Percentiles rank a stretch among this genome's conserved stretches.
Evolutionary conservation across 2,888 invertebrate genomes (phyloP).

Genomic region (Aromia moschata): DNA sequence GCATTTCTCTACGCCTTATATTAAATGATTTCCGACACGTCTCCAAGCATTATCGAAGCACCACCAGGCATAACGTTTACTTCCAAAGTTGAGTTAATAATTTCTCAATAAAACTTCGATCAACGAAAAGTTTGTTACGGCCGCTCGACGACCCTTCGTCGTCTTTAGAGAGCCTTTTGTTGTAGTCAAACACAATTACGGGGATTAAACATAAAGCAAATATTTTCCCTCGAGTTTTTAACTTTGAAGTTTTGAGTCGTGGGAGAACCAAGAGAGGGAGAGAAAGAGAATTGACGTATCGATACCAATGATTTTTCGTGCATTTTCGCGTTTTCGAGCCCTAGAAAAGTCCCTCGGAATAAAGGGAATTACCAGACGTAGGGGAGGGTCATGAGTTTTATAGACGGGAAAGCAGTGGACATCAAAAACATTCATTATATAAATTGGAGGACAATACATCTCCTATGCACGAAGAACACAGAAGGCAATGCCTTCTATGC

Average conservation of each 20-base stretch:
- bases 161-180: not conserved
- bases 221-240: not conserved
- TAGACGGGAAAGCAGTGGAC: too few relatives aligned
- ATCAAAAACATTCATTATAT: too few relatives aligned
- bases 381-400: not conserved
- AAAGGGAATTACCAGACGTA: constrained; percentile 15
- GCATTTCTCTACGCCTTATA: too few relatives aligned
- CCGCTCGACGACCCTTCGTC: not conserved
- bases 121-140: not conserved
- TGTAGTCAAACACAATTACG: not conserved
- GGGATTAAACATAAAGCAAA: not conserved
- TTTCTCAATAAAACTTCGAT: too few relatives aligned
- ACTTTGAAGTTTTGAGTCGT: not conserved
- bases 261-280: not conserved
- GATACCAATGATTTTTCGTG: constrained; percentile 3
- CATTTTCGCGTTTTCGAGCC: not conserved
- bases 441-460: too few relatives aligned
- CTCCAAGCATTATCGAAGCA: too few relatives aligned
- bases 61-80: too few relatives aligned
- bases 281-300: not conserved
- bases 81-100: too few relatives aligned
- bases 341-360: constrained; percentile 2
- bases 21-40: too few relatives aligned
- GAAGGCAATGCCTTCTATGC: too few relatives aligned
- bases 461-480: too few relatives aligned